Evolutionary conservation across 2,797 vertebrate genomes (phyloP), one percentile per base, ranked within the genome.

Genomic region (Gouania willdenowi): DNA sequence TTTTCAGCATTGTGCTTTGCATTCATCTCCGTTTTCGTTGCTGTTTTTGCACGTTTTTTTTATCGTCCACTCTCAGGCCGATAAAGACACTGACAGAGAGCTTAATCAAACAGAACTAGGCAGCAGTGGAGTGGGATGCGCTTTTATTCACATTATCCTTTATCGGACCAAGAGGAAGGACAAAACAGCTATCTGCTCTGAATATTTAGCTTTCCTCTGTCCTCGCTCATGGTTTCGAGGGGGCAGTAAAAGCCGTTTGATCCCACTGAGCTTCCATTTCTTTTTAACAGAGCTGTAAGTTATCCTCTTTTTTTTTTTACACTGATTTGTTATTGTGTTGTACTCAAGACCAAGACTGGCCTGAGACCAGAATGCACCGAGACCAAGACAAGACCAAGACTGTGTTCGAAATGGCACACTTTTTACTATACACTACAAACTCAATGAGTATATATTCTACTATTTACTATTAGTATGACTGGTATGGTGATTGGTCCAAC

Each of bases 31-130:
- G 3, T 54, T 59, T 48, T 30, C 38, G 43, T 1, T 23, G 2
- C 58, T 32, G 72, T 56, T 68, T 43, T 23, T 20, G 5, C 5
- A 19, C 6, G 2, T 20, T 20, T 20, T 20, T 20, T 14, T 14
- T n/a, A n/a, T n/a, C n/a, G 6, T n/a, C n/a, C n/a, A 33, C 24
- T 31, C 39, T 26, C 44, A 50, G 27, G 17, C 52, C 26, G 52
- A 69, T 63, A 57, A 66, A 55, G 31, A 64, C 25, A 48, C 35
- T 8, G 33, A 36, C 75, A 60, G 53, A 61, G 39, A 66, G 55
- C 71, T 54, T 48, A 75, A 49, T 8, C 37, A 37, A 71, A 60
- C 1, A 18, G 26, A 60, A 55, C 33, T 20, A 20, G 8, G 18
- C 38, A 27, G 50, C 37, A 68, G 63, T 53, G 39, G 32, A 52